Conservation (phyloP, 23 tunicate genomes). For the Oikopleura albicans region DNA sequence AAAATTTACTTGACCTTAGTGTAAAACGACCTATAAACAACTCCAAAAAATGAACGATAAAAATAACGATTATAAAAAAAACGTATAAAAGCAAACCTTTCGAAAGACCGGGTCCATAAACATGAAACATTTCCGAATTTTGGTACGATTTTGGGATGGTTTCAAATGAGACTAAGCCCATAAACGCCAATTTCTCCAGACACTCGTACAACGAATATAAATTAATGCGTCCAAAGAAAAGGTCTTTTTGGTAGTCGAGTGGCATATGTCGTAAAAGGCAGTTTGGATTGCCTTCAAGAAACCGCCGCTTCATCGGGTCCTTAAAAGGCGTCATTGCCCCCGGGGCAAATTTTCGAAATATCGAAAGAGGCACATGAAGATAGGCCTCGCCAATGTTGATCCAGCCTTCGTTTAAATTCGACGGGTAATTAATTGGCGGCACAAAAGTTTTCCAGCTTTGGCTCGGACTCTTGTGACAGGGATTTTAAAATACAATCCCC, state of each 20-base stretch:
- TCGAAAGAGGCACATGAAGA: slow-evolving; percentile 44
- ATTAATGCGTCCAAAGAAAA: slow-evolving; percentile 12
- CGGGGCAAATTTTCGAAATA: slow-evolving; percentile 21
- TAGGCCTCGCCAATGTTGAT: slow-evolving; percentile 61
- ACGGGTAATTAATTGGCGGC: slow-evolving; percentile 46
- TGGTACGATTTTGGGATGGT: no score
- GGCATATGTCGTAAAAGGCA: background rate
- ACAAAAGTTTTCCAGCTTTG: slow-evolving; percentile 78
- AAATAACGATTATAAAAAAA: no score
- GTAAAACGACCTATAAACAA: no score
- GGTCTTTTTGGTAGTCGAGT: background rate
- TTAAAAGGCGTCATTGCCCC: background rate
- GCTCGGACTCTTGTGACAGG: no score
- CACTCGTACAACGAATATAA: slow-evolving; percentile 31
- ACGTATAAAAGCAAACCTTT: no score
- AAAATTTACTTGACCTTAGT: no score
- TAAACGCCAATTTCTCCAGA: slow-evolving; percentile 46
- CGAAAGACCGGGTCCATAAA: no score
- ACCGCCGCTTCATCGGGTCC: background rate
- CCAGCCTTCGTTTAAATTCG: slow-evolving; percentile 36
- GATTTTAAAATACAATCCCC: no score
- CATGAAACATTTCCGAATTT: no score
- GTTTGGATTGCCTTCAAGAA: background rate
- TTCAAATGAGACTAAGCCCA: slow-evolving; percentile 58
- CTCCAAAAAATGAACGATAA: no score